A percentile compares a stretch with the other conserved stretches of the same genome.
Conservation (phyloP, 2,797 vertebrate genomes). For the Podarcis lilfordi region DNA sequence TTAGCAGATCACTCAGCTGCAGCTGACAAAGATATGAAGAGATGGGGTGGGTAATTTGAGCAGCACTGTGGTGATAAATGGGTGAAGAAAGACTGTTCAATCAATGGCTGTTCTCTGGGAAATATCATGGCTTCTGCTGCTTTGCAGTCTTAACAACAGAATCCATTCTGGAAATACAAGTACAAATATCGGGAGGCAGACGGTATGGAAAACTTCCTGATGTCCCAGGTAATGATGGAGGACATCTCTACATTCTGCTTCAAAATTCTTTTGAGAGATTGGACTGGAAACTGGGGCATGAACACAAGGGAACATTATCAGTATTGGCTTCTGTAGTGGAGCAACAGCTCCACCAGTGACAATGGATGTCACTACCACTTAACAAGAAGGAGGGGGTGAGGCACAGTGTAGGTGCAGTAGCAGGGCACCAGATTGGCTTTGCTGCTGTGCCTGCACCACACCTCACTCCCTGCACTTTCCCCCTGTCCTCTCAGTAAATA, state of each 20-base stretch:
- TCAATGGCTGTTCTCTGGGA: background rate
- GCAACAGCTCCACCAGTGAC: background rate
- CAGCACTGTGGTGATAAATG: slow-evolving; percentile 37
- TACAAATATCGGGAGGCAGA: background rate
- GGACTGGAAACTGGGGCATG: background rate
- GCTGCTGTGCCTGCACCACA: too few species aligned
- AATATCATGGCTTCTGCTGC: background rate
- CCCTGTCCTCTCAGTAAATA: too few species aligned
- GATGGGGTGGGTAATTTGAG: slow-evolving; percentile 36
- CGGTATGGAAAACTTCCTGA: background rate
- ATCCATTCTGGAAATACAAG: background rate
- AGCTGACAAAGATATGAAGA: background rate
- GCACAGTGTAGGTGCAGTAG: background rate
- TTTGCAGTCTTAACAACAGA: background rate
- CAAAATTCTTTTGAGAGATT: background rate
- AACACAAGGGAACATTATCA: background rate
- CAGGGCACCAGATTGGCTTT: too few species aligned
- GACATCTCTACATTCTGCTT: background rate
- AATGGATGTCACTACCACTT: too few species aligned
- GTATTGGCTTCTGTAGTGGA: too few species aligned
- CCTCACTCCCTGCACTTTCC: too few species aligned
- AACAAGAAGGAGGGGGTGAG: too few species aligned
- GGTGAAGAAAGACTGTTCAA: background rate
- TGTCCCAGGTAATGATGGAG: background rate
- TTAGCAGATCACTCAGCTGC: slow-evolving; percentile 22